phyloP scores from a whole-genome alignment of 30 jellyfish, hydroid and myxozoan species.

The Mastigias papua region DNA sequence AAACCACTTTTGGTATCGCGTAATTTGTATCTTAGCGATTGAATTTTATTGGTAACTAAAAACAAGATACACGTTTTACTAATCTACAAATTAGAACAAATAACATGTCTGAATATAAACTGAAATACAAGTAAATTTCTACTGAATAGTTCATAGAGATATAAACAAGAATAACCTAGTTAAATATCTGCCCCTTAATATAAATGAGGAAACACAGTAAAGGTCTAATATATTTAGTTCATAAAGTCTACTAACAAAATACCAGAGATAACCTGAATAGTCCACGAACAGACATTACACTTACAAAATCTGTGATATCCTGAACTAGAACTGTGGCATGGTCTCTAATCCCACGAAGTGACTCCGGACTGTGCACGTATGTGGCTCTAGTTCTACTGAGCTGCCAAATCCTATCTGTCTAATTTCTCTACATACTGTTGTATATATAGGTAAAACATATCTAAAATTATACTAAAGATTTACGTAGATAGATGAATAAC shows the following conservation, averaged over 20 bases:
- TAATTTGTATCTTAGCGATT: background rate
- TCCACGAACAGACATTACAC: background rate
- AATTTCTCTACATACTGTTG: background rate
- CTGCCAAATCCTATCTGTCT: background rate
- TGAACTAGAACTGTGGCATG: background rate
- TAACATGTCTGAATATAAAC: background rate
- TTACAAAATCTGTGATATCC: background rate
- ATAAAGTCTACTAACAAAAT: too few relatives aligned
- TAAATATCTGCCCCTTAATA: background rate
- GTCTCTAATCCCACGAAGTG: background rate
- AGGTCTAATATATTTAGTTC: background rate
- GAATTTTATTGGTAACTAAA: slow-evolving; percentile 13
- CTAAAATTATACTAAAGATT: background rate
- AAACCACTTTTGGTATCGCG: slow-evolving; percentile 4
- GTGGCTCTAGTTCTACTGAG: background rate
- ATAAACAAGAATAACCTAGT: background rate
- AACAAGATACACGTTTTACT: background rate
- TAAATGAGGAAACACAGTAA: background rate
- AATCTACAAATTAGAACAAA: background rate
- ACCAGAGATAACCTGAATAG: background rate
- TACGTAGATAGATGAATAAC: background rate
- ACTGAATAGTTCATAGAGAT: background rate
- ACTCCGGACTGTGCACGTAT: background rate
- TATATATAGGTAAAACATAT: background rate
- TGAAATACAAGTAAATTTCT: background rate